phyloP scores from a whole-genome alignment of 2,113 vertebrate species.

The Myiagra hebetior region DNA sequence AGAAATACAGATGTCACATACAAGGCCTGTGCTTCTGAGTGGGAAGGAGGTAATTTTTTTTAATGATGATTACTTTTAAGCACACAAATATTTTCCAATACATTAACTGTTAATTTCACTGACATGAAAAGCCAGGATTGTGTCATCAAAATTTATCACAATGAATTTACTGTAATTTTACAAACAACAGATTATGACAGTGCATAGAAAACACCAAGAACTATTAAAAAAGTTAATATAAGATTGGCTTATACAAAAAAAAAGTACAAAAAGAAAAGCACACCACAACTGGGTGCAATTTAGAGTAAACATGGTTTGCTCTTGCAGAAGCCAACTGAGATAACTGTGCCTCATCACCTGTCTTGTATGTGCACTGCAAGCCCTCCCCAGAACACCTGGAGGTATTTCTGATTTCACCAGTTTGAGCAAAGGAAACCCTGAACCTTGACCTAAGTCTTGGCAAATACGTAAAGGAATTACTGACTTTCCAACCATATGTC shows the following conservation, averaged over 20 bases:
- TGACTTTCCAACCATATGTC: slow-evolving; percentile 25
- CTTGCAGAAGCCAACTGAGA: not conserved
- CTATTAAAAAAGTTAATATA: not conserved
- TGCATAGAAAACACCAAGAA: not conserved
- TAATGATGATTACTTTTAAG: not conserved
- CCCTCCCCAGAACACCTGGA: not conserved
- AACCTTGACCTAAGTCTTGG: slow-evolving; percentile 46
- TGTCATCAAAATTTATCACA: not conserved
- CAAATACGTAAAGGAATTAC: slow-evolving; percentile 38
- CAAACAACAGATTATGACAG: not conserved
- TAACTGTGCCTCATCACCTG: not conserved
- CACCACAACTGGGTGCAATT: not conserved
- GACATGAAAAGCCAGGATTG: not conserved
- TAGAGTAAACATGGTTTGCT: not conserved
- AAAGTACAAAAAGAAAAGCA: not conserved
- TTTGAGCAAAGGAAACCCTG: slow-evolving; percentile 3
- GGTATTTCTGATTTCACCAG: not conserved
- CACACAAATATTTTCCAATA: not conserved
- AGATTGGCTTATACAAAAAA: not conserved
- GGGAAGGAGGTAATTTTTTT: not conserved
- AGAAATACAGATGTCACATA: not conserved
- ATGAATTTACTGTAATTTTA: not conserved
- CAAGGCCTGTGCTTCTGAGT: not conserved
- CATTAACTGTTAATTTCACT: not conserved
- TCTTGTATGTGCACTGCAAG: not conserved